phyloP scores from a whole-genome alignment of 2,113 vertebrate genomes.

The Circaetus cinerascens region DNA sequence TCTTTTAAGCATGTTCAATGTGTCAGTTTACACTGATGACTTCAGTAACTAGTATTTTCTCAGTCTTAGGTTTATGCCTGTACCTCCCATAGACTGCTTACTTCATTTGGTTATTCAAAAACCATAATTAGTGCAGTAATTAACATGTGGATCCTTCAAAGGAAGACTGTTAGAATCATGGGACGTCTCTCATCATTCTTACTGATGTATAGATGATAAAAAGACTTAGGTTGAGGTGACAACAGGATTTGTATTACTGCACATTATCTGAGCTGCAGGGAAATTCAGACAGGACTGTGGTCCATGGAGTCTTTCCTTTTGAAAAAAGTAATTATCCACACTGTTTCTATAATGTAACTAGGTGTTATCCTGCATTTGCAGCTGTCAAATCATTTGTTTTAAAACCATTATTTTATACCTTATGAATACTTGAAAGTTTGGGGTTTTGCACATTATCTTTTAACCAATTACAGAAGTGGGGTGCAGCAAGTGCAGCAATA shows the following conservation, averaged over 20 bases:
- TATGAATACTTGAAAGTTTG: conserved; percentile 69
- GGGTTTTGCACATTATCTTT: conserved; percentile 54
- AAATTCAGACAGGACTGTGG: conserved; percentile 69
- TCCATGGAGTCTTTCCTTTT: conserved; percentile 64
- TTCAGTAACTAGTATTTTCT: conserved; percentile 79
- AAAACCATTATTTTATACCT: conserved; percentile 69
- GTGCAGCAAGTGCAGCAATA: conserved; percentile 40
- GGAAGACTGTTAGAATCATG: conserved; percentile 71
- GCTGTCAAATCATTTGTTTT: conserved; percentile 78
- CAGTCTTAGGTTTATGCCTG: conserved; percentile 71
- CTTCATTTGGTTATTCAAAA: conserved; percentile 80
- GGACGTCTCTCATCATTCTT: conserved; percentile 74
- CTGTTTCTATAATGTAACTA: conserved; percentile 78
- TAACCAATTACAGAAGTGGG: conserved; percentile 48
- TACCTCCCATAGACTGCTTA: conserved; percentile 80
- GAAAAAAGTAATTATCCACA: conserved; percentile 79
- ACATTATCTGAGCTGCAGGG: conserved; percentile 68
- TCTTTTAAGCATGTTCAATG: conserved; percentile 66
- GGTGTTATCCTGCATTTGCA: conserved; percentile 79
- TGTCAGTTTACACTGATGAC: conserved; percentile 77
- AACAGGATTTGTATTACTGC: conserved; percentile 61
- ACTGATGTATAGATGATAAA: conserved; percentile 74
- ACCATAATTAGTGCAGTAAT: conserved; percentile 82
- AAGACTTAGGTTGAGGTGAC: conserved; percentile 71
- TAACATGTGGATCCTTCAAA: conserved; percentile 78